These are phyloP conservation scores for Telmatherina bonti DNA, from an alignment of 2,797 vertebrate genomes.

Conservation along the genomic window DNA sequence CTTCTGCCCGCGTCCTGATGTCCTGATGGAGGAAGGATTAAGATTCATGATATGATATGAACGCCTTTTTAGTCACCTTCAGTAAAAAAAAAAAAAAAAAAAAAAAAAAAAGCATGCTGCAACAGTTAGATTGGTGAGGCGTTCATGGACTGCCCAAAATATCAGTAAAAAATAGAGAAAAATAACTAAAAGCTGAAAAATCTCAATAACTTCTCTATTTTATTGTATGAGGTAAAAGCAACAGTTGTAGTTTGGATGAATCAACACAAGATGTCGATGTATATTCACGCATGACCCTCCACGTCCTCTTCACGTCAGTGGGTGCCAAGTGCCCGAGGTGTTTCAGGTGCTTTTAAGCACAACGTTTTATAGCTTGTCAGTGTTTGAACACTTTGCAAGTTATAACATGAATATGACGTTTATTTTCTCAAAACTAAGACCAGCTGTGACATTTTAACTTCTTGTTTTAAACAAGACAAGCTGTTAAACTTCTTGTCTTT, in stretches of 20 bases:
- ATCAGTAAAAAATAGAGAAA: not conserved
- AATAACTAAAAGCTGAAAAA: not conserved
- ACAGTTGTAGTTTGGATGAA: not conserved
- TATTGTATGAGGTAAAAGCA: not conserved
- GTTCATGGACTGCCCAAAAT: not conserved
- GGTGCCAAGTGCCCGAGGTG: not conserved
- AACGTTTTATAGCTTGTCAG: not conserved
- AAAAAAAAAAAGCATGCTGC: too few species aligned
- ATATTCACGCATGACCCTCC: not conserved
- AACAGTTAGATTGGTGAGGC: not conserved
- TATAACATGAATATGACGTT: not conserved
- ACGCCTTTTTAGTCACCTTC: slow-evolving; percentile 1
- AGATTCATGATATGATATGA: slow-evolving; percentile 1
- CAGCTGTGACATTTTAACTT: not conserved
- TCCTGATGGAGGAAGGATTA: slow-evolving; percentile 37
- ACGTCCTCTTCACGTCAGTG: too few species aligned
- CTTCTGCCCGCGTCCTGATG: slow-evolving; percentile 64
- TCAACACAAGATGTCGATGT: slow-evolving; percentile 31
- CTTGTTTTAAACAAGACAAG: not conserved
- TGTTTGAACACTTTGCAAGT: not conserved
- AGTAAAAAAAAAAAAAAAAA: not conserved
- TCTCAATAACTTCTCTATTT: not conserved
- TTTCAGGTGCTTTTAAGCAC: slow-evolving; percentile 15
- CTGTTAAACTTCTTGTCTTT: not conserved
- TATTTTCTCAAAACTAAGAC: not conserved